Conservation (phyloP, 2,888 invertebrate genomes). For the Falcaria lacertinaria region DNA sequence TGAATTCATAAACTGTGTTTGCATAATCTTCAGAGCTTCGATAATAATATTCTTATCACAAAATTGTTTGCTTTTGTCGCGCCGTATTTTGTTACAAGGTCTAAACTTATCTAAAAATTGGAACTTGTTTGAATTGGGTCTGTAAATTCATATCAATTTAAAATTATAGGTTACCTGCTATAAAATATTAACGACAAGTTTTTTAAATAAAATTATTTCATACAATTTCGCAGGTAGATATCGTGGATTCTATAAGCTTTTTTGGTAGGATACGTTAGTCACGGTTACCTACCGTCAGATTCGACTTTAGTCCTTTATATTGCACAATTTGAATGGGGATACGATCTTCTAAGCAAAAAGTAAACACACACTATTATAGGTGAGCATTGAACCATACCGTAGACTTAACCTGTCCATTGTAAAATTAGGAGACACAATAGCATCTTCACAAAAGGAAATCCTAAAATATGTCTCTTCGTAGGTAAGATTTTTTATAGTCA, state of each 20-base stretch:
- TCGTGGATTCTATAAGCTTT: slow-evolving; percentile 23
- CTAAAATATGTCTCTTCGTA: slow-evolving; percentile 59
- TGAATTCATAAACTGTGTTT: slow-evolving; percentile 42
- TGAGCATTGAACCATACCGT: slow-evolving; percentile 68
- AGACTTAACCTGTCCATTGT: slow-evolving; percentile 70
- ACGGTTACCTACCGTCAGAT: slow-evolving; percentile 66
- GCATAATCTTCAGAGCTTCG: slow-evolving; percentile 44
- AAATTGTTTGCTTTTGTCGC: slow-evolving; percentile 54
- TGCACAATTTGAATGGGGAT: slow-evolving; percentile 66
- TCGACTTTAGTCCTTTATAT: slow-evolving; percentile 61
- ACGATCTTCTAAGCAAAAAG: slow-evolving; percentile 66
- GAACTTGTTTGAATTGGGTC: neutral
- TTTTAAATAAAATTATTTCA: neutral
- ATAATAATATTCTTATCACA: slow-evolving; percentile 54
- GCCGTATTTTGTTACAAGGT: slow-evolving; percentile 25
- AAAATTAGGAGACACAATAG: slow-evolving; percentile 64
- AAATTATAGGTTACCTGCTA: neutral
- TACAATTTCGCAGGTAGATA: slow-evolving; percentile 39
- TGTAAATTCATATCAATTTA: neutral
- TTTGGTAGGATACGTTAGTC: slow-evolving; percentile 49
- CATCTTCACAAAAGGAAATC: slow-evolving; percentile 59
- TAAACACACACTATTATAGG: slow-evolving; percentile 67
- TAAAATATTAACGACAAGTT: too few relatives aligned
- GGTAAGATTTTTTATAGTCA: slow-evolving; percentile 44
- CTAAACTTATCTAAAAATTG: slow-evolving; percentile 5